Percentiles rank a stretch among this genome's conserved stretches.
Conservation (phyloP, 2,797 vertebrate species). For the Acanthis flammea region DNA sequence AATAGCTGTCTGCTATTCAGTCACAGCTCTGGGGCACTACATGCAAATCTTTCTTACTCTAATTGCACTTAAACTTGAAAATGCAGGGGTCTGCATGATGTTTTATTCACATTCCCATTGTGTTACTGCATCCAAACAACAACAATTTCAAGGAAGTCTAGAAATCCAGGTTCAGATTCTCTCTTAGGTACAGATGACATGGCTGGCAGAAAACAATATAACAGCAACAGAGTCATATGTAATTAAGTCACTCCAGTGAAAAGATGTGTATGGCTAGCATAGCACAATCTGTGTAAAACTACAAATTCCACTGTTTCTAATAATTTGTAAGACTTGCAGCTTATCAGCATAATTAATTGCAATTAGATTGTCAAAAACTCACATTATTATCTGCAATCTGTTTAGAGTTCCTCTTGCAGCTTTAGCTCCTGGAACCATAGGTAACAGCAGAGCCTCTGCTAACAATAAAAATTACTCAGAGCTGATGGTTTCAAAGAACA, state of each 20-base stretch:
- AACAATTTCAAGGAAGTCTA: background rate
- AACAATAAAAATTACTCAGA: background rate
- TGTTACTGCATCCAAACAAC: background rate
- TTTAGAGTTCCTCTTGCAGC: background rate
- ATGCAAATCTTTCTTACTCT: background rate
- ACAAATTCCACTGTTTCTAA: background rate
- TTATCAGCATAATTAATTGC: background rate
- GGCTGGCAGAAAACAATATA: background rate
- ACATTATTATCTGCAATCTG: background rate
- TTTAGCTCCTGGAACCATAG: background rate
- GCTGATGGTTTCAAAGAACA: background rate
- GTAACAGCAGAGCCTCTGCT: background rate
- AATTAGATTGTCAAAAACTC: background rate
- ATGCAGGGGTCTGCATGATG: background rate
- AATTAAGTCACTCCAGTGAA: background rate
- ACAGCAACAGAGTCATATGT: background rate
- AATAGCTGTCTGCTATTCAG: background rate
- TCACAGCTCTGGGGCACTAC: background rate
- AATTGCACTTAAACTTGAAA: background rate
- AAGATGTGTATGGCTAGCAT: background rate
- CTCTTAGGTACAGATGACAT: background rate
- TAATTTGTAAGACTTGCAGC: background rate
- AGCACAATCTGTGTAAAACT: background rate
- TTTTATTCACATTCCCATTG: background rate
- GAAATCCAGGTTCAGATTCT: background rate